Base-by-base conservation (phyloP, 2,113 vertebrate genomes). In the Ceyx cyanopectus region DNA sequence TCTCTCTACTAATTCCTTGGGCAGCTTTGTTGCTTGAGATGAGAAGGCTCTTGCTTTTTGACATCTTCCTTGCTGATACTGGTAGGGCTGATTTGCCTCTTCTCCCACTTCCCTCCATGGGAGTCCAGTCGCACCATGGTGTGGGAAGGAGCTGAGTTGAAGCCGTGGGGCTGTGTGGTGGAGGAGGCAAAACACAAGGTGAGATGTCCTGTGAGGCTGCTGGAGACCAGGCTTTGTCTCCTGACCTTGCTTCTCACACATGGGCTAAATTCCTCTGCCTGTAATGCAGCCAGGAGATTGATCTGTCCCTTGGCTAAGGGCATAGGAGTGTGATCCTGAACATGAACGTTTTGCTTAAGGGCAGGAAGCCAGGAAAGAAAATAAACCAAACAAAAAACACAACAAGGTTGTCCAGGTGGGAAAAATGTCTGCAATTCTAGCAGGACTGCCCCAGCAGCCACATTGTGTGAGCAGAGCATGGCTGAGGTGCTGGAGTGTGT, bases 211-310 rank as follows among this genome's bases (percentile, higher is more conserved):
- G 18, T 54, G 56, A 75, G 50, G 69, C 54, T 83, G 63, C 56
- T 5, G 5, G 26, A 62, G 23, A 34, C 43, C 69, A 32, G 10
- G 40, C 12, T 78, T 27, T 66, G 22, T 14, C 50, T 69, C 68
- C 63, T 81, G 50, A 5, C 21, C 24, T 83, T 7, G 5, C 30
- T 58, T 43, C 43, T 18, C 26, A 18, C 34, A 7, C 7, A 4
- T 2, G 13, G 37, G 5, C 41, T 0, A 0, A 27, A 10, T 5
- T 46, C 34, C 54, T 68, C 50, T 53, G 34, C 23, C 46, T 5
- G 2, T 7, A 57, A 26, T 2, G 8, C 53, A 32, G 1, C 8
- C 26, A 29, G 61, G 37, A 81, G 30, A 27, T 6, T 9, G 57
- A 54, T 53, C 9, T 30, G 30, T 24, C 24, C 75, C 29, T 60